phyloP scores from a whole-genome alignment of 2,888 invertebrate genomes.

The Ditula angustiorana region DNA sequence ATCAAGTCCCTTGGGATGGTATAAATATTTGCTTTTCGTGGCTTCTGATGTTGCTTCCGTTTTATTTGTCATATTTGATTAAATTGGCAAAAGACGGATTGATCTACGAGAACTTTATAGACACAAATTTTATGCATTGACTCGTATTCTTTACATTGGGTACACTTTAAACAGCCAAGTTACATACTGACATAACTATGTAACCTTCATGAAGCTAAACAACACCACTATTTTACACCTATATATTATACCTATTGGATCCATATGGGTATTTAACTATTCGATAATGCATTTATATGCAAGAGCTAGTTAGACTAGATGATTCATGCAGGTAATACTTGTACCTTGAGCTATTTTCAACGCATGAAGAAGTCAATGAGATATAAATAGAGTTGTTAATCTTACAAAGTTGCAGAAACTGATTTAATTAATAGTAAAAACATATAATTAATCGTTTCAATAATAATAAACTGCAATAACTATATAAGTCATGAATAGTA shows the following conservation, averaged over 20 bases:
- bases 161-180: not conserved
- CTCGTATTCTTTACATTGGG: not conserved
- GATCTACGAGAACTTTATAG: not conserved
- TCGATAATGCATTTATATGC: not conserved
- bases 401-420: not conserved
- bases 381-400: not conserved
- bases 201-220: not conserved
- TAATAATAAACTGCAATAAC: not conserved
- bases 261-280: not conserved
- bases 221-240: not conserved
- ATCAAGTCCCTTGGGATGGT: constrained; percentile 17
- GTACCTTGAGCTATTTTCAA: not conserved
- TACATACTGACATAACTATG: not conserved
- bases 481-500: not conserved
- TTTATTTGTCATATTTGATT: constrained; percentile 9
- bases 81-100: not conserved
- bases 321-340: not conserved
- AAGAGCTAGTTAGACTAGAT: not conserved
- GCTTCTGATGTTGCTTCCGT: not conserved
- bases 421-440: not conserved
- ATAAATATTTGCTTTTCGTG: constrained; percentile 24
- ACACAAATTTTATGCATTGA: not conserved
- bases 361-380: not conserved
- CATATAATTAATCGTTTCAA: not conserved
- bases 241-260: not conserved